A percentile compares a stretch with the other conserved stretches of the same genome.
Evolutionary conservation across 2,888 invertebrate genomes (phyloP).

Genomic region (Drosophila mimica): DNA sequence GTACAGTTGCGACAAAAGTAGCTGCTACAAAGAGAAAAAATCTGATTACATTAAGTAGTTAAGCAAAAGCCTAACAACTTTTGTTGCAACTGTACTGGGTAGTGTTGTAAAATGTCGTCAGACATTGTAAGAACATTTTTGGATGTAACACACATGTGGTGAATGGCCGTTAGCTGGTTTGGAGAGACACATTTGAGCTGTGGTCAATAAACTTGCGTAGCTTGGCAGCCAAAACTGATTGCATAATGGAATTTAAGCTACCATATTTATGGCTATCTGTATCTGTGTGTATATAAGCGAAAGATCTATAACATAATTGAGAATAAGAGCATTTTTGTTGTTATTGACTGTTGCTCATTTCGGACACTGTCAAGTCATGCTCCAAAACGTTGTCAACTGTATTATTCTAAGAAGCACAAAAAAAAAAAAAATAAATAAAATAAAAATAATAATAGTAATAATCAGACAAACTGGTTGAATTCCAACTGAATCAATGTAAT

Average conservation of each 20-base stretch:
- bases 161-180: slow-evolving; percentile 42
- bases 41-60: no score
- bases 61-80: not conserved
- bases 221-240: slow-evolving; percentile 74
- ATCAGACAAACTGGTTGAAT: slow-evolving; percentile 58
- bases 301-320: slow-evolving; percentile 78
- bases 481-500: slow-evolving; percentile 73
- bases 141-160: slow-evolving; percentile 8
- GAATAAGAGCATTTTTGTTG: slow-evolving; percentile 76
- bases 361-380: slow-evolving; percentile 67
- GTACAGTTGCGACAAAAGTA: not conserved
- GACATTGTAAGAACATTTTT: not conserved
- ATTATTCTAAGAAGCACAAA: slow-evolving; percentile 43
- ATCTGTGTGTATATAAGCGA: slow-evolving; percentile 11
- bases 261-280: slow-evolving; percentile 29
- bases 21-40: not conserved
- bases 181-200: slow-evolving; percentile 12
- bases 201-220: slow-evolving; percentile 79
- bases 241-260: slow-evolving; percentile 73
- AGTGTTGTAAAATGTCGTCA: slow-evolving; percentile 22
- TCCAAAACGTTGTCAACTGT: slow-evolving; percentile 67
- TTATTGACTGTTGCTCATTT: slow-evolving; percentile 14
- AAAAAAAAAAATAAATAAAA: slow-evolving; percentile 16
- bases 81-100: slow-evolving; percentile 35
- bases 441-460: slow-evolving; percentile 11